phyloP scores from a whole-genome alignment of 2,797 vertebrate genomes.

The Harpagifer antarcticus region DNA sequence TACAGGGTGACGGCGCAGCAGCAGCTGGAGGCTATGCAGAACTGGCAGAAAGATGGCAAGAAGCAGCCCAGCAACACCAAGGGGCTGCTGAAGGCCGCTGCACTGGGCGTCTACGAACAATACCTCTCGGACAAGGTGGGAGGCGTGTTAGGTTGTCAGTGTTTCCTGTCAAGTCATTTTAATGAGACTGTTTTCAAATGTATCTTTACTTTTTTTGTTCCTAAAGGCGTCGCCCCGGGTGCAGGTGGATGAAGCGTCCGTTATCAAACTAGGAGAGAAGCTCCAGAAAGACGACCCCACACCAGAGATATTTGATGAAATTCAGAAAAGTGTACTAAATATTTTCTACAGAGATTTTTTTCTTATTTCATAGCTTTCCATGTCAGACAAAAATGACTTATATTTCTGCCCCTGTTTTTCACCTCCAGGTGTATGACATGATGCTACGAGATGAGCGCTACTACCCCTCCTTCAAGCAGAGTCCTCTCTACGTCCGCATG shows the following conservation, averaged over 20 bases:
- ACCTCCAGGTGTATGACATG: constrained; percentile 93
- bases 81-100: constrained; percentile 93
- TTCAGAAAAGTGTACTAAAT: constrained; percentile 92
- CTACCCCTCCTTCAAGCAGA: constrained; percentile 97
- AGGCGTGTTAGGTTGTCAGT: background rate
- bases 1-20: constrained; percentile 98
- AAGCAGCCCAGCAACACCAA: constrained; percentile 95
- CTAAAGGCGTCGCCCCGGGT: constrained; percentile 95
- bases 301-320: constrained; percentile 98
- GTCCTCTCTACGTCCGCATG: constrained; percentile 96
- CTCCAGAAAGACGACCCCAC: constrained; percentile 96
- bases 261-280: constrained; percentile 91
- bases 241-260: constrained; percentile 91
- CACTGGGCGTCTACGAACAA: constrained; percentile 96
- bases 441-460: constrained; percentile 96
- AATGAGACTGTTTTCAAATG: background rate
- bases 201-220: background rate
- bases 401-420: background rate
- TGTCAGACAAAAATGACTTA: background rate
- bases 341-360: background rate
- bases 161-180: background rate
- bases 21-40: constrained; percentile 93
- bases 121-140: constrained; percentile 98
- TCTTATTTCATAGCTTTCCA: background rate
- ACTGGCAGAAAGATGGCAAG: constrained; percentile 91